Evolutionary conservation across 2,113 vertebrate genomes (phyloP), one percentile per base, ranked within the genome.

Genomic region (Cheirogaleus medius): DNA sequence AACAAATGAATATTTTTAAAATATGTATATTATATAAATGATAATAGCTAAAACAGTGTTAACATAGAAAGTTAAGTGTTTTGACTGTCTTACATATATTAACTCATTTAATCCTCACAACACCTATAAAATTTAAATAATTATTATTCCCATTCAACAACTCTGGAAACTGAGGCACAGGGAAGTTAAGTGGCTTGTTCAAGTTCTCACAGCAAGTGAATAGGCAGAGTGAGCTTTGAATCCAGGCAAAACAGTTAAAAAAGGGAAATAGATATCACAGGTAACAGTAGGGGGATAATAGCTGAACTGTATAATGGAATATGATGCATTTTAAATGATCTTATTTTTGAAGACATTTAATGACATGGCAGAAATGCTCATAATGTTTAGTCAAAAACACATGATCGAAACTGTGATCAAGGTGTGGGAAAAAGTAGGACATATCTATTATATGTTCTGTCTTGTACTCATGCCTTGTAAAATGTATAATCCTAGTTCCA

Each of bases 261-360:
- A 85, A 18, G 1, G 27, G 4, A 78, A 66, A 73, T 37, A 47
- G 42, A 74, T 25, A 34, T 27, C 34, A 44, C 10, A 60, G 8
- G 8, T 37, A 71, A 54, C n/a, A 60, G 8, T 15, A 93, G 52
- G 52, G 23, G 21, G 21, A 54, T 29, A n/a, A 77, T 86, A 42
- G 44, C n/a, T 74, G 29, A 83, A 74, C 58, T 29, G 60, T 3
- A 34, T 71, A 25, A 17, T 23, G 29, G 37, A 87, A 54, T 37
- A 64, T 39, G 17, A 54, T 80, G 32, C n/a, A 47, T 32, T 29
- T 76, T 64, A 88, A 88, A 91, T 76, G 82, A 95, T 94, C 47
- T 90, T 69, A 71, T 63, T 94, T 97, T 91, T 76, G 49, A 85
- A 77, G 89, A 60, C 34, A 76, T 60, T 44, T 87, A 66, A 73